Evolutionary conservation across 2,113 vertebrate genomes (phyloP).

Genomic region (Nannobrachium achirus): DNA sequence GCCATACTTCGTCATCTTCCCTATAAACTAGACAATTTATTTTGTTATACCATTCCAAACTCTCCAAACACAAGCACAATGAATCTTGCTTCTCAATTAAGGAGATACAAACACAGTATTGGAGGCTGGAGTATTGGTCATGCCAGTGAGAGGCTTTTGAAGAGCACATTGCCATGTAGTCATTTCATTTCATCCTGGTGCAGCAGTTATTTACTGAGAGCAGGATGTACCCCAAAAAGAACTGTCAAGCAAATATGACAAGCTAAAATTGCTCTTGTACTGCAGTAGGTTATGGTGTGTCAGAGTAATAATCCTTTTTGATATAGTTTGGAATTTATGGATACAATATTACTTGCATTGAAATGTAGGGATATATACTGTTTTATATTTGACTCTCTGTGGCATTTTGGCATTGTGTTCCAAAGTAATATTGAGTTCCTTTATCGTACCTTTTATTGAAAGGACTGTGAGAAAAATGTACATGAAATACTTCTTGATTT

Average conservation of each 20-base stretch:
- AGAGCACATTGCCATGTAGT: too few species aligned
- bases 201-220: slow-evolving; percentile 13
- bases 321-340: slow-evolving; percentile 58
- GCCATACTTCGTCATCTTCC: too few species aligned
- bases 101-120: too few species aligned
- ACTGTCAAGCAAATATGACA: slow-evolving; percentile 50
- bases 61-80: too few species aligned
- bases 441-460: slow-evolving; percentile 37
- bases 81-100: too few species aligned
- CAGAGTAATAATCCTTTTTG: slow-evolving; percentile 64
- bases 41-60: too few species aligned
- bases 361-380: slow-evolving; percentile 39
- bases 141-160: too few species aligned
- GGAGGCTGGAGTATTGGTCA: too few species aligned
- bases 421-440: slow-evolving; percentile 45
- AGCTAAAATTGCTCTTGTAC: slow-evolving; percentile 41
- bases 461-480: slow-evolving; percentile 1
- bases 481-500: slow-evolving; percentile 24
- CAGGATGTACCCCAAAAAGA: slow-evolving; percentile 36
- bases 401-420: slow-evolving; percentile 64
- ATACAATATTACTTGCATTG: slow-evolving; percentile 62
- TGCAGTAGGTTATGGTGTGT: slow-evolving; percentile 46
- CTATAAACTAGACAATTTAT: too few species aligned
- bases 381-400: slow-evolving; percentile 55
- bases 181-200: neutral